Base-by-base conservation (phyloP, 1,140 invertebrate genomes). In the Apolygus lucorum region DNA sequence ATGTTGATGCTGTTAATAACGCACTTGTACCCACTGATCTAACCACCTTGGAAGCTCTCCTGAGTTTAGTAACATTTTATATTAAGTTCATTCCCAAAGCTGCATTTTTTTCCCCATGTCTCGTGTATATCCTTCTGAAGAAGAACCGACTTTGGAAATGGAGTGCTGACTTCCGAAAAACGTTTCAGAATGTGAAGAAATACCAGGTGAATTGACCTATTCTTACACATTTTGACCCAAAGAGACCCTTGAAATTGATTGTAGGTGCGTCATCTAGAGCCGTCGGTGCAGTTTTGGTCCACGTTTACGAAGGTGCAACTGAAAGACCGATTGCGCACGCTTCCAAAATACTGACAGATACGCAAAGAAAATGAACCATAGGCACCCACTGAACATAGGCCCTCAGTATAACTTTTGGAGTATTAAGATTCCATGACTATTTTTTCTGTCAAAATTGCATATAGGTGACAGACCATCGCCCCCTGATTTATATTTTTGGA, bases 321-420 rank as follows among this genome's bases (percentile, higher is more conserved):
- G n/a, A 75, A 73, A 74, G 72, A 34, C 78, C 77, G 8, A 77
- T 81, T 52, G 74, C 74, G 1, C 80, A 73, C 73, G 76, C 75
- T 11, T 80, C 72, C 74, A 69, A 75, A 74, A 78, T 79, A 2
- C 74, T 85, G 2, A 78, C 73, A 25, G 28, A 64, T 2, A 74
- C 80, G 1, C 78, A 86, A 73, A 73, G 76, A 70, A 81, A 81
- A n/a, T n/a, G n/a, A n/a, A n/a, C n/a, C n/a, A 27, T 85, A 84
- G 72, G n/a, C n/a, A n/a, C n/a, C n/a, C n/a, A n/a, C n/a, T n/a
- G n/a, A n/a, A n/a, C n/a, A n/a, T n/a, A n/a, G n/a, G n/a, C n/a
- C n/a, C n/a, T n/a, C n/a, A n/a, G n/a, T n/a, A n/a, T n/a, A n/a
- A n/a, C n/a, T n/a, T n/a, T n/a, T n/a, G n/a, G n/a, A n/a, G n/a